Evolutionary conservation across 2,113 vertebrate genomes (phyloP).

Genomic region (Larimichthys polyactis): DNA sequence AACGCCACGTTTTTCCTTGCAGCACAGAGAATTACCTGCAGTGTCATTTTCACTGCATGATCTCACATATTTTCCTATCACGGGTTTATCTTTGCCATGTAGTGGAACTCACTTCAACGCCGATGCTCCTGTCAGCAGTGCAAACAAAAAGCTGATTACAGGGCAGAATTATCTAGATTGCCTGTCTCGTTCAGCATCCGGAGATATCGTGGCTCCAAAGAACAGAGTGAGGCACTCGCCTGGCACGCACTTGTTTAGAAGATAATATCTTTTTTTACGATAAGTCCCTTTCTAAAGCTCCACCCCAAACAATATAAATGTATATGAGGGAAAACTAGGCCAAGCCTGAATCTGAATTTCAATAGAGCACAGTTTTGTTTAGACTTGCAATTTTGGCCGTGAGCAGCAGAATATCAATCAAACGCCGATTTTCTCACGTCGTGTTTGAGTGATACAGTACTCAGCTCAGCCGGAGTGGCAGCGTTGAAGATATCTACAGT

Average conservation of each 20-base stretch:
- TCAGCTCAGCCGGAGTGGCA: constrained; percentile 35
- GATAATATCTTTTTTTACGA: constrained; percentile 77
- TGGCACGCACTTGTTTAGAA: constrained; percentile 74
- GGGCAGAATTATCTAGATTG: constrained; percentile 77
- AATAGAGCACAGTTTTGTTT: constrained; percentile 78
- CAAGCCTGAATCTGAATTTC: constrained; percentile 80
- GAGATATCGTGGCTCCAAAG: constrained; percentile 66
- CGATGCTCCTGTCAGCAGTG: constrained; percentile 59
- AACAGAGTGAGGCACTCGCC: constrained; percentile 57
- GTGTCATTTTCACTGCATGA: constrained; percentile 69
- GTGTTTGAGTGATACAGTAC: constrained; percentile 21
- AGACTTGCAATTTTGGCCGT: constrained; percentile 74
- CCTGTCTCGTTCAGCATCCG: constrained; percentile 67
- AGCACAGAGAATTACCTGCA: constrained; percentile 59
- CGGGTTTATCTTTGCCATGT: constrained; percentile 63
- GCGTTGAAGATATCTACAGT: constrained; percentile 40
- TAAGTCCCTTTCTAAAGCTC: constrained; percentile 67
- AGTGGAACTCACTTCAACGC: constrained; percentile 59
- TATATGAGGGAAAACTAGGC: constrained; percentile 84
- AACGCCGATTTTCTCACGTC: constrained; percentile 40
- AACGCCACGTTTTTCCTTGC: constrained; percentile 19
- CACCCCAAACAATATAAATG: constrained; percentile 85
- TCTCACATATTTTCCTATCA: constrained; percentile 49
- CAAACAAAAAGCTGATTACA: constrained; percentile 80
- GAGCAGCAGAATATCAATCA: constrained; percentile 75